Evolutionary conservation across 2,797 vertebrate genomes (phyloP).

Genomic region (Galago senegalensis): DNA sequence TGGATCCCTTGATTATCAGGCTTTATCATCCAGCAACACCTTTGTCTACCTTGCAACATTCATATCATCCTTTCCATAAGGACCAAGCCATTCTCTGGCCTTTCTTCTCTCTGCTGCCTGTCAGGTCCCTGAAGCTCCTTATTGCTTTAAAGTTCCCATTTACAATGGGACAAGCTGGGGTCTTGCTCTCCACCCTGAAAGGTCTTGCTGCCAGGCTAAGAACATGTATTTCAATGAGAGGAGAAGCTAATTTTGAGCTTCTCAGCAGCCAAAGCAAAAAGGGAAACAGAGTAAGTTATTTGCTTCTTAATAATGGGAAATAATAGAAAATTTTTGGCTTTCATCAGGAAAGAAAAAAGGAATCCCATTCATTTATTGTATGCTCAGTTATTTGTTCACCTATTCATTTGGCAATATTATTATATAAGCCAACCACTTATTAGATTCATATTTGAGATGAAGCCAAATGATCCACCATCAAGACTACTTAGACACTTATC

Average conservation of each 20-base stretch:
- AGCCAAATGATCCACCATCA: neutral
- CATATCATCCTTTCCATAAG: neutral
- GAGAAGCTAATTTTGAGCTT: conserved; percentile 15
- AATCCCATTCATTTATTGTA: neutral
- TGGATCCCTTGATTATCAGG: neutral
- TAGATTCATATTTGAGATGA: neutral
- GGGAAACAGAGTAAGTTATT: neutral
- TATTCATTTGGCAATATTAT: neutral
- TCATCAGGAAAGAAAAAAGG: conserved; percentile 22
- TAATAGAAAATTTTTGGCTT: neutral
- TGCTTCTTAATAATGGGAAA: neutral
- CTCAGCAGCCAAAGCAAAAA: conserved; percentile 29
- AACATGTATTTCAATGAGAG: neutral
- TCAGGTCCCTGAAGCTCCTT: neutral
- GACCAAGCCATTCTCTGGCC: neutral
- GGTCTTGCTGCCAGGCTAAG: neutral
- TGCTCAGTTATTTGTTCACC: neutral
- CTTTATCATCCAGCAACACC: neutral
- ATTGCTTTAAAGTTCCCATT: neutral
- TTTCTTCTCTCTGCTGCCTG: neutral
- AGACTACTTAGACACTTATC: neutral
- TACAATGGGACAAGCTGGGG: neutral
- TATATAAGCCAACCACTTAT: neutral
- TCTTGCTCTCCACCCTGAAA: neutral
- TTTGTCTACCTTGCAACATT: neutral